phyloP scores from a whole-genome alignment of 2,888 invertebrate genomes.

The Helleia helle region DNA sequence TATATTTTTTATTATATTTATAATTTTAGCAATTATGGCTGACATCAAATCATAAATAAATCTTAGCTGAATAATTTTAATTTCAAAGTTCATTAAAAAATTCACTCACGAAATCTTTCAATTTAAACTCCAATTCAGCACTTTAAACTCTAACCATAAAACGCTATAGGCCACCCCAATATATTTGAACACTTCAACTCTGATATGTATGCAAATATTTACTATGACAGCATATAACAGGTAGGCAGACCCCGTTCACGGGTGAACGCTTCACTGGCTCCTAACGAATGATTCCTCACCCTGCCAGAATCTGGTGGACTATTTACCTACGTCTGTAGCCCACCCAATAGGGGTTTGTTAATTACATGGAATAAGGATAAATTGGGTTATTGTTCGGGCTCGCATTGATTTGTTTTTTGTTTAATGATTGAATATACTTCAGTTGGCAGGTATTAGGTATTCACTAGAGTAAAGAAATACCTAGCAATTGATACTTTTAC shows the following conservation, averaged over 20 bases:
- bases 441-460: too few relatives aligned
- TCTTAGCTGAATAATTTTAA: too few relatives aligned
- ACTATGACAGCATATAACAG: constrained; percentile 58
- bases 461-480: too few relatives aligned
- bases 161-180: constrained; percentile 25
- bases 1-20: too few relatives aligned
- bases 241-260: constrained; percentile 59
- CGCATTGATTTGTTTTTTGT: constrained; percentile 5
- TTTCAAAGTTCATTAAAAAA: too few relatives aligned
- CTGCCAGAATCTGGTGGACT: constrained; percentile 24
- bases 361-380: constrained; percentile 39
- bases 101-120: too few relatives aligned
- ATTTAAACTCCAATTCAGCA: too few relatives aligned
- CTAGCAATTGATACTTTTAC: too few relatives aligned
- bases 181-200: constrained; percentile 38
- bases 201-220: constrained; percentile 70
- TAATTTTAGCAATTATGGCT: too few relatives aligned
- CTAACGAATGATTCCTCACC: constrained; percentile 49
- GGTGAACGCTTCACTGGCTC: constrained; percentile 61
- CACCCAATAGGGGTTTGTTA: constrained; percentile 51
- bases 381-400: constrained; percentile 21
- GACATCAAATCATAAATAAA: too few relatives aligned
- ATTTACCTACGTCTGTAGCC: constrained; percentile 36
- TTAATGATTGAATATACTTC: too few relatives aligned
- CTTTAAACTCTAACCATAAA: too few relatives aligned